Conservation (phyloP, 2,113 vertebrate genomes). For the Capreolus pygargus region DNA sequence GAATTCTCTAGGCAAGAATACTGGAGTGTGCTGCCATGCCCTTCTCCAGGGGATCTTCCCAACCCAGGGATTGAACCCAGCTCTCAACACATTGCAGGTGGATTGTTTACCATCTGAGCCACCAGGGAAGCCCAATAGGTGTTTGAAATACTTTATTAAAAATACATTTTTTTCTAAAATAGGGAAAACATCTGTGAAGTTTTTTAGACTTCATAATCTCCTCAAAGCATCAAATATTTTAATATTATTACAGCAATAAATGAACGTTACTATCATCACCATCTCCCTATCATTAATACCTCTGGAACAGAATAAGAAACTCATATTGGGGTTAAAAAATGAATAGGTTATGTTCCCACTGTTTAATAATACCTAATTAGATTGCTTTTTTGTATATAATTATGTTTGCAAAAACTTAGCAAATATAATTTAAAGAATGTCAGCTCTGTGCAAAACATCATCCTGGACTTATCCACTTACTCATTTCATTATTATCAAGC, state of each 20-base stretch:
- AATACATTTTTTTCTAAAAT: background rate
- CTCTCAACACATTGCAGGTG: background rate
- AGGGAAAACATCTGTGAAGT: background rate
- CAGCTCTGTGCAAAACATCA: background rate
- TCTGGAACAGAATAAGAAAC: background rate
- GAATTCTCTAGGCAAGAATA: background rate
- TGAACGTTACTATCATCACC: background rate
- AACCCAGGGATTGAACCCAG: background rate
- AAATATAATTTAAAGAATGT: background rate
- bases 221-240: background rate
- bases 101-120: background rate
- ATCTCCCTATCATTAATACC: background rate
- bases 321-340: background rate
- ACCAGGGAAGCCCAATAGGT: background rate
- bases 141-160: background rate
- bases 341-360: background rate
- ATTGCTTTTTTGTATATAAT: background rate
- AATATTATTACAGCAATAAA: background rate
- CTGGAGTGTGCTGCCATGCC: background rate
- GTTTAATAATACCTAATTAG: background rate
- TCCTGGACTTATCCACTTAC: background rate
- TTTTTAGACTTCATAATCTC: background rate
- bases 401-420: background rate
- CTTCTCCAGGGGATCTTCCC: background rate
- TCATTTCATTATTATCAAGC: conserved; percentile 46